Base-by-base conservation (phyloP, 92 coral and sea anemone species). In the Epizoanthus rinbou region DNA sequence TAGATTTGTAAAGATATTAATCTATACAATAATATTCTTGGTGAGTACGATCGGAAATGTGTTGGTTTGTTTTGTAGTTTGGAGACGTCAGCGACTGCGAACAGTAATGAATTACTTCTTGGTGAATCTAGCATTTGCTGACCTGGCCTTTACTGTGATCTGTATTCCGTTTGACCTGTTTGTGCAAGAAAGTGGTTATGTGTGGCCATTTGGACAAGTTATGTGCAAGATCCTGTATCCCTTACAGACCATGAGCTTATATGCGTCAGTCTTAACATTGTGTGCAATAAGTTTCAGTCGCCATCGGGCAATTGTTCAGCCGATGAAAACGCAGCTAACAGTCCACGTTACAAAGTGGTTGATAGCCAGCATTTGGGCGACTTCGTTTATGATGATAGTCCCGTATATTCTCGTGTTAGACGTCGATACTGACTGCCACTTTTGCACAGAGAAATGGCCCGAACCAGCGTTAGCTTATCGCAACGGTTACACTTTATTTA, bases 101-200 rank as follows among this genome's bases (percentile, higher is more conserved):
- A 93, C 94, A 5, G 97, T 93, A 13, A 93, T 93, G 92, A 93
- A 93, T 64, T 93, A 90, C 74, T 93, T 87, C 53, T 66, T 93
- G 64, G 94, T 90, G n/a, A 93, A 93, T 64, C 88, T 93, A 25
- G 97, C 97, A 25, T 69, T 68, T 0, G 91, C 90, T 9, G 97
- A 93, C 28, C 75, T 93, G 79, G 94, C 94, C n/a, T 93, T 93
- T 58, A 93, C 97, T 10, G 47, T 87, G 25, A 88, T 93, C 25
- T 93, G 97, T 59, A 85, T 93, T 8, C 97, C 94, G n/a, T 93
- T 93, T 57, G 97, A 93, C 43, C 65, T 93, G 63, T 93, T 91
- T 13, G 92, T 93, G 1, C 97, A 93, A 59, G 90, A 88, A 69
- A 90, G 86, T 21, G 58, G 85, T 5, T 88, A 80, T 66, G 63